Evolutionary conservation across 2,888 invertebrate genomes (phyloP), one percentile per base, ranked within the genome.

Genomic region (Drosophila formosana): DNA sequence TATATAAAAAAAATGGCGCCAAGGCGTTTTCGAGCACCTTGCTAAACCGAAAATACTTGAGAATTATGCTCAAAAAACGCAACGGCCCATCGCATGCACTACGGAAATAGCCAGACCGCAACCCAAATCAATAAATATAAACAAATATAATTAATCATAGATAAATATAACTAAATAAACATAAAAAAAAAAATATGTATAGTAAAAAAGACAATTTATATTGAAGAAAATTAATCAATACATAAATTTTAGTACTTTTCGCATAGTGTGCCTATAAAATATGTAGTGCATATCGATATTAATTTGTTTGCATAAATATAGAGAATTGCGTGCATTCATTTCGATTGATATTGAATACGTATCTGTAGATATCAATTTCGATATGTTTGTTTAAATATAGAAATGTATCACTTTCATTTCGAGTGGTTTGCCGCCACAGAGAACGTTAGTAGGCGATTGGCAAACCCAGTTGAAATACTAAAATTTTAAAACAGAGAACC

Each of bases 371-470:
- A 37, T 37, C 34, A n/a, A 37, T 39, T 56, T 53, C 34, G 41
- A 57, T 69, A 47, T 18, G 18, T 49, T 39, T 65, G 49, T 47
- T 61, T 70, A 66, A 47, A 80, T 72, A 70, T 74, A 63, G 60
- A 45, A 78, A 69, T 64, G 41, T 52, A 63, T 55, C 57, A 60
- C 60, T 73, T 64, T 56, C n/a, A 56, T 63, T 78, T 73, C 55
- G 65, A 68, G 66, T 76, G 61, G 65, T 53, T 71, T 63, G 49
- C 43, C 66, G 72, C 82, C 80, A 68, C 80, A 74, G 86, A 86
- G 78, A 81, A 82, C 63, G 57, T 80, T 75, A 62, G 66, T 52
- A 49, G 32, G 50, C 74, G 69, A 78, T 84, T 80, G 73, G 72
- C 55, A 63, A 56, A 55, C 23, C 52, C 61, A 62, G 30, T 60